Evolutionary conservation across 2,888 invertebrate genomes (phyloP).

Genomic region (Trisateles emortualis): DNA sequence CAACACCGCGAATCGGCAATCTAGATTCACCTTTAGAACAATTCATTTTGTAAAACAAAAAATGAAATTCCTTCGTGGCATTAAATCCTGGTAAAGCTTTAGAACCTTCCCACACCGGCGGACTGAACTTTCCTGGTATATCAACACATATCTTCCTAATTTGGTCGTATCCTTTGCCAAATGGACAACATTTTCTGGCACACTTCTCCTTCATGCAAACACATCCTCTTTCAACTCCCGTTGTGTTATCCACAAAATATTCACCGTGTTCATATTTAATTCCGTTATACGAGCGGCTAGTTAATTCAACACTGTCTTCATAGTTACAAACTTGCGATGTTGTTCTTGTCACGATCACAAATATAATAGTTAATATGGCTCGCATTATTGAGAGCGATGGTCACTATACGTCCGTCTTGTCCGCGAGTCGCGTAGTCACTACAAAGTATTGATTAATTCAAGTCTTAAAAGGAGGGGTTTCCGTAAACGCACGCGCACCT

Average conservation of each 20-base stretch:
- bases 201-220: constrained; percentile 58
- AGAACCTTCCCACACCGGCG: constrained; percentile 58
- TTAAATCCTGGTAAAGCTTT: constrained; percentile 39
- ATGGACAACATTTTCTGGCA: constrained; percentile 67
- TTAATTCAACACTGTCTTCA: constrained; percentile 20
- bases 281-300: constrained; percentile 41
- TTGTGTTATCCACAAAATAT: constrained; percentile 53
- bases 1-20: constrained; percentile 38
- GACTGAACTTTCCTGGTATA: constrained; percentile 40
- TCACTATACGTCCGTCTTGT: constrained; percentile 32
- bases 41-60: constrained; percentile 55
- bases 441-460: constrained; percentile 19
- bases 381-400: constrained; percentile 15
- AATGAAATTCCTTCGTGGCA: constrained; percentile 56
- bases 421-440: constrained; percentile 32
- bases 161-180: constrained; percentile 53
- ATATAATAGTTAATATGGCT: constrained; percentile 14
- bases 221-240: constrained; percentile 54
- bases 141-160: constrained; percentile 16
- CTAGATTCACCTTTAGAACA: constrained; percentile 50
- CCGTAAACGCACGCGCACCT: constrained; percentile 27
- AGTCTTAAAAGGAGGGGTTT: constrained; percentile 25
- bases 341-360: constrained; percentile 20
- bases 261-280: constrained; percentile 53
- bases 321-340: constrained; percentile 27